phyloP scores from a whole-genome alignment of 1,140 invertebrate genomes.

The Popillia japonica region DNA sequence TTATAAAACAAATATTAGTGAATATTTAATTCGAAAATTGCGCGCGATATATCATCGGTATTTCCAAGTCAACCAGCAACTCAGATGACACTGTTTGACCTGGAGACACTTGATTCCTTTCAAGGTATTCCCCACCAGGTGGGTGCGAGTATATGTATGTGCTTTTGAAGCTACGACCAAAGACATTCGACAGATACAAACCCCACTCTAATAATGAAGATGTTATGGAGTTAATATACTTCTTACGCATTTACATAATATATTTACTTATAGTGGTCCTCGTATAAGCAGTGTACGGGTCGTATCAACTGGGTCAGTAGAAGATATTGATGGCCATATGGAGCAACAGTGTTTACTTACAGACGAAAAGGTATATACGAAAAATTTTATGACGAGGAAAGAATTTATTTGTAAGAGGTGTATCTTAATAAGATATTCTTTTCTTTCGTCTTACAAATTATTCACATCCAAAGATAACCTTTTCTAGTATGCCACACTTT shows the following conservation, averaged over 20 bases:
- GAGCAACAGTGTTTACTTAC: neutral
- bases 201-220: neutral
- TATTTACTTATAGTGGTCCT: too few relatives aligned
- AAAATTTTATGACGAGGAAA: too few relatives aligned
- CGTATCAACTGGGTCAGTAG: neutral
- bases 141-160: neutral
- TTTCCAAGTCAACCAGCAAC: neutral
- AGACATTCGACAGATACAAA: conserved; percentile 2
- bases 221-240: too few relatives aligned
- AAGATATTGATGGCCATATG: neutral
- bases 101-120: conserved; percentile 28
- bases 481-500: too few relatives aligned
- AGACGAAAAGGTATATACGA: neutral
- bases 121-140: conserved; percentile 32
- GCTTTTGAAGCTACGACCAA: neutral
- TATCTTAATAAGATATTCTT: too few relatives aligned
- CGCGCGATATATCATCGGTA: conserved; percentile 7
- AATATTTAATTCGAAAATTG: neutral
- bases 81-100: conserved; percentile 33
- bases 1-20: neutral
- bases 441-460: too few relatives aligned
- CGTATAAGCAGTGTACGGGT: too few relatives aligned
- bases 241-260: too few relatives aligned
- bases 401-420: too few relatives aligned
- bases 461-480: too few relatives aligned